Evolutionary conservation across 2,797 vertebrate genomes (phyloP), one percentile per base, ranked within the genome.

Genomic region (Lerista edwardsae): DNA sequence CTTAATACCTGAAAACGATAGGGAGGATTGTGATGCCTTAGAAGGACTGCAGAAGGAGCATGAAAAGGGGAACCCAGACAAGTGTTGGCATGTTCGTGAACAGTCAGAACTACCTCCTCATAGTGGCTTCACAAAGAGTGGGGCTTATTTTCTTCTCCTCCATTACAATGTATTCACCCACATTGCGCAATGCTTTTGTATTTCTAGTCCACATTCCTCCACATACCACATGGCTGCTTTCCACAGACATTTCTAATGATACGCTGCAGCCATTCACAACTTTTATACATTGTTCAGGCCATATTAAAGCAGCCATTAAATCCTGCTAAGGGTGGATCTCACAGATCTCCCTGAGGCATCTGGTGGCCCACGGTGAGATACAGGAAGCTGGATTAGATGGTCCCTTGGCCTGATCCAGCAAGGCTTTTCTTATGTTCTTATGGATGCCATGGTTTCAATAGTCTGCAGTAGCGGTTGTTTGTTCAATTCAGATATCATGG

Each of bases 21-120:
- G 4, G 7, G 36, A 84, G 76, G 69, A 75, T n/a, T 34, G 25
- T 84, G 29, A 27, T 27, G 82, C 19, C 79, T 91, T 74, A 86
- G 62, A 84, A n/a, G n/a, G n/a, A n/a, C n/a, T n/a, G n/a, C n/a
- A n/a, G n/a, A n/a, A 82, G 75, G 87, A 83, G 86, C 6, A 10
- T 78, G 73, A 84, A 81, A 68, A 2, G 4, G n/a, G 0, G 0
- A 51, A 41, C 84, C 86, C 80, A 73, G 19, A 0, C 39, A n/a
- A 51, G 47, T 10, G 4, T 51, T 51, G 47, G 47, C 1, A 80
- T 82, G 29, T 75, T 79, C 55, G n/a, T 34, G 72, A 89, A 80
- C 31, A 36, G 15, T 77, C 14, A 75, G 10, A 82, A 84, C 75
- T 82, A 62, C n/a, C 31, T n/a, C n/a, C n/a, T 86, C 44, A 31